Evolutionary conservation across 2,888 invertebrate species (phyloP), one percentile per base, ranked within the genome.

Genomic region (Mantis religiosa): DNA sequence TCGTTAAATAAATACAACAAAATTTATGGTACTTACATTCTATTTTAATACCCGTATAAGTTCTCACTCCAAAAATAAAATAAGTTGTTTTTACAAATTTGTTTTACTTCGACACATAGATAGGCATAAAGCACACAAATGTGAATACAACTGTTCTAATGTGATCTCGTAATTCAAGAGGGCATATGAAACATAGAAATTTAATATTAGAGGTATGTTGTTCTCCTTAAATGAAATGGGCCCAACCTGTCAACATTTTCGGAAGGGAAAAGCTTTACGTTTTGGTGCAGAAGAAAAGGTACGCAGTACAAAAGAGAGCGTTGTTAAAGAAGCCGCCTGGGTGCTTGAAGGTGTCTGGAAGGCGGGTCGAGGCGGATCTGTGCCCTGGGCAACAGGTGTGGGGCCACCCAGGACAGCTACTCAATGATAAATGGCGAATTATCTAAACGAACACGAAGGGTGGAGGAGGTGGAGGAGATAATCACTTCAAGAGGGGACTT

Each of bases 271-370:
- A 71, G 20, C 20, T 20, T 25, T 71, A 71, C 54, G 20, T 71
- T 71, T 71, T 71, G 54, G 15, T 71, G 1, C 2, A 20, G 20
- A 71, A 71, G 54, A 71, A 71, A 71, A 71, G 41, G 25, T 6
- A 71, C 4, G 54, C 54, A 71, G 54, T 71, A 71, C 54, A 87
- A 34, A 82, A 87, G 82, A 34, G 81, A 30, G 82, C 34, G 81
- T 30, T 87, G 87, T 30, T 82, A 87, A 87, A 87, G 87, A 28
- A 82, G 87, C 87, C 87, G 87, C 87, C 34, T 54, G 87, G 87
- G 87, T 87, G 87, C 87, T 87, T 28, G 28, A 54, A 87, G 87
- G 87, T 87, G 87, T 87, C 87, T 87, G 87, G 82, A 54, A 87
- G 87, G 87, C 81, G 87, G 87, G 41, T 25, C 82, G 34, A 87